These are phyloP conservation scores for Therioaphis trifolii DNA, from an alignment of 2,888 invertebrate species.

Conservation along the genomic window DNA sequence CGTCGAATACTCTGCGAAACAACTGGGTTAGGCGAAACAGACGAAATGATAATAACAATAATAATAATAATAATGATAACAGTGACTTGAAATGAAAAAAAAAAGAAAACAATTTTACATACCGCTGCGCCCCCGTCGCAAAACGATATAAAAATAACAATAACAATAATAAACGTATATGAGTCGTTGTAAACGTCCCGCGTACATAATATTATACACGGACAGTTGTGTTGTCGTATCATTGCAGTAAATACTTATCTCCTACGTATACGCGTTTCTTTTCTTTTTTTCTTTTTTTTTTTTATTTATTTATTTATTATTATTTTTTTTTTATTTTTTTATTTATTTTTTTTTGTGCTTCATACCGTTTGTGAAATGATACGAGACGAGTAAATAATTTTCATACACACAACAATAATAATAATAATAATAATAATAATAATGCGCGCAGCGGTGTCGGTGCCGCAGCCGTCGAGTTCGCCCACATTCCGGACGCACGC, in stretches of 20 bases:
- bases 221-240: neutral
- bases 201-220: no score
- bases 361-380: no score
- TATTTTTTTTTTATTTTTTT: no score
- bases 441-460: no score
- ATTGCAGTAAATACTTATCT: neutral
- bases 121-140: neutral
- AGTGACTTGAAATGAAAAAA: no score
- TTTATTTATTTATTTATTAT: neutral
- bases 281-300: neutral
- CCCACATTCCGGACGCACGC: conserved; percentile 54
- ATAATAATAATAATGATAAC: neutral
- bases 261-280: neutral
- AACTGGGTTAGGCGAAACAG: no score
- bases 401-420: neutral
- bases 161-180: neutral
- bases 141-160: neutral
- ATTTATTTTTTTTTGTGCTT: no score
- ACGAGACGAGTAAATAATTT: conserved; percentile 26
- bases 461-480: conserved; percentile 29
- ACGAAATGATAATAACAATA: no score
- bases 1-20: no score
- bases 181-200: neutral
- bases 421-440: neutral
- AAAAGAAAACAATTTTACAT: no score